These are phyloP conservation scores for Gnathonemus echidnorhynchus DNA, from an alignment of 2,113 vertebrate genomes.

Conservation along the genomic window DNA sequence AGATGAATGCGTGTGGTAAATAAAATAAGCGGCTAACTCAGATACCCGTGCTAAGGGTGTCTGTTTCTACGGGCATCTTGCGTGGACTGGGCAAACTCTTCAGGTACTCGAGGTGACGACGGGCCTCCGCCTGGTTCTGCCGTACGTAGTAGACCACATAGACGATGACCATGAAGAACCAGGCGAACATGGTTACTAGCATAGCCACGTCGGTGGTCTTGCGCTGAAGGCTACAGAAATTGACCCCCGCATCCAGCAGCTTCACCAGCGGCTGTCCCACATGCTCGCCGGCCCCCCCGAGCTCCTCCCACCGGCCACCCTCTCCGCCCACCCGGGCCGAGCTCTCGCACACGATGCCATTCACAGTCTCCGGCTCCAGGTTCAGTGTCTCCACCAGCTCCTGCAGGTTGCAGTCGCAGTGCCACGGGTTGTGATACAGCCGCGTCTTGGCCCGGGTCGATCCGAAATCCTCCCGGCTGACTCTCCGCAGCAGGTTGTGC, in stretches of 20 bases:
- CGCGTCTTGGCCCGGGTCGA: conserved; percentile 56
- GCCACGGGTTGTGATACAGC: conserved; percentile 68
- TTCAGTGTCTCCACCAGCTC: conserved; percentile 63
- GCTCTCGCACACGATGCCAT: conserved; percentile 63
- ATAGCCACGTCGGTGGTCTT: conserved; percentile 60
- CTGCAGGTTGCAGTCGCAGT: conserved; percentile 67
- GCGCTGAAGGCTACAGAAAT: conserved; percentile 57
- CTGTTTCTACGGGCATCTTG: conserved; percentile 52
- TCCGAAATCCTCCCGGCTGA: conserved; percentile 54
- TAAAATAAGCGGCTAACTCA: conserved; percentile 28
- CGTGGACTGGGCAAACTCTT: conserved; percentile 61
- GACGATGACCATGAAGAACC: conserved; percentile 65
- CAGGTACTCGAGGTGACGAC: conserved; percentile 62
- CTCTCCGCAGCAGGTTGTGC: conserved; percentile 57
- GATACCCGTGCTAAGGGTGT: conserved; percentile 52
- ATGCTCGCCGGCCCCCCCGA: conserved; percentile 46
- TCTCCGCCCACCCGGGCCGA: conserved; percentile 55
- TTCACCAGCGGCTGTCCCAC: conserved; percentile 56
- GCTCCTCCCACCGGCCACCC: conserved; percentile 61
- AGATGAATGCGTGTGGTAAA: neutral
- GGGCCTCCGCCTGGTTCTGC: conserved; percentile 61
- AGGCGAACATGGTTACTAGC: conserved; percentile 67
- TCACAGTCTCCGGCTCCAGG: conserved; percentile 57
- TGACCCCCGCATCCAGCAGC: conserved; percentile 58
- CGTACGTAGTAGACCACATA: conserved; percentile 65